phyloP scores from a whole-genome alignment of 2,797 vertebrate species.

The Argyrosomus regius region DNA sequence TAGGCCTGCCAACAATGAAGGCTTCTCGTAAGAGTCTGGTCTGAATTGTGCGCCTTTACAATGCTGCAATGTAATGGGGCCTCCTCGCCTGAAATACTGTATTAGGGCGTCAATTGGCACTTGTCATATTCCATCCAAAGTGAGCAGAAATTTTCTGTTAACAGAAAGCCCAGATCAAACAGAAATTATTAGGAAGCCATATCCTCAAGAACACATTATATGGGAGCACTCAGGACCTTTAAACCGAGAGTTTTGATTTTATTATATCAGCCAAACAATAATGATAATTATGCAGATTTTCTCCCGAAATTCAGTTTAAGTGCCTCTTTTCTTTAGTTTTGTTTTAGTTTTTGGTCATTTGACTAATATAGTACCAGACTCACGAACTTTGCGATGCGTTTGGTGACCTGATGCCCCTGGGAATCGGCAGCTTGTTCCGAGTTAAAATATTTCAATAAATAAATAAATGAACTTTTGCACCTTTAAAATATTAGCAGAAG shows the following conservation, averaged over 20 bases:
- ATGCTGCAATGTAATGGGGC: slow-evolving; percentile 20
- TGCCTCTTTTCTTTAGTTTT: not conserved
- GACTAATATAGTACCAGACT: not conserved
- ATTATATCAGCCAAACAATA: not conserved
- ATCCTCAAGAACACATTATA: not conserved
- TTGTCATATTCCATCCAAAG: slow-evolving; percentile 52
- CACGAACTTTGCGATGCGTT: not conserved
- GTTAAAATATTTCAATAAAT: too few relatives aligned
- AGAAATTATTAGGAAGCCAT: slow-evolving; percentile 30
- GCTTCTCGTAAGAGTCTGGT: slow-evolving; percentile 17
- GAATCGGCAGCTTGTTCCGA: not conserved
- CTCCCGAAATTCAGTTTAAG: not conserved
- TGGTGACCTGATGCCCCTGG: not conserved
- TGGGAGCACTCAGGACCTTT: not conserved
- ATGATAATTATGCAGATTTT: not conserved
- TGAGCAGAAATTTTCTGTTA: slow-evolving; percentile 34
- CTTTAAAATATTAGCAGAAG: not conserved
- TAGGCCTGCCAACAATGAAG: slow-evolving; percentile 45
- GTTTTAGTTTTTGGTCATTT: not conserved
- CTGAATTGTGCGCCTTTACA: slow-evolving; percentile 34
- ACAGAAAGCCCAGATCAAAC: slow-evolving; percentile 42
- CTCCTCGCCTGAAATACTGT: slow-evolving; percentile 39
- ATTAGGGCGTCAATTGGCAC: slow-evolving; percentile 49
- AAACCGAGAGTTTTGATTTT: not conserved
- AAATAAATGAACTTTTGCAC: too few relatives aligned